These are phyloP conservation scores for Heloderma charlesbogerti DNA, from an alignment of 2,113 vertebrate species.

Conservation along the genomic window DNA sequence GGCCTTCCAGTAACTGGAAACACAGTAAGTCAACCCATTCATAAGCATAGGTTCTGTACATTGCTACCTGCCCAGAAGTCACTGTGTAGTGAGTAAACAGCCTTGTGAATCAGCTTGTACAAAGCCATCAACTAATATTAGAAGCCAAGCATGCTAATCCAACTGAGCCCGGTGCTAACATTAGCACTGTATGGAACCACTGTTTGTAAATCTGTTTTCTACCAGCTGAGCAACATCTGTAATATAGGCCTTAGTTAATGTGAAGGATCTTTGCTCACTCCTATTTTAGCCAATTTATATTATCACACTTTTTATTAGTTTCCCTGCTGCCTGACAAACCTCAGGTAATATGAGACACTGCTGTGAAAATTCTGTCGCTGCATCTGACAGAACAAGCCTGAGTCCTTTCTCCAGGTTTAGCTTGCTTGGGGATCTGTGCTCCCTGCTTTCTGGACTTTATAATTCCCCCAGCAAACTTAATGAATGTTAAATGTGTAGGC, in stretches of 20 bases:
- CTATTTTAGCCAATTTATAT: constrained; percentile 46
- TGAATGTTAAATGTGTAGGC: constrained; percentile 55
- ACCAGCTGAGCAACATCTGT: constrained; percentile 70
- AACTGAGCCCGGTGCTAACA: constrained; percentile 61
- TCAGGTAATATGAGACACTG: constrained; percentile 56
- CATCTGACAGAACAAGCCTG: background rate
- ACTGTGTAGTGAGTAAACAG: background rate
- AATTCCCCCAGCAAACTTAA: constrained; percentile 64
- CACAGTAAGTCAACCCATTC: background rate
- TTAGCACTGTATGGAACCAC: constrained; percentile 59
- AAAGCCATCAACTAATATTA: constrained; percentile 43
- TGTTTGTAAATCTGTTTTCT: constrained; percentile 70
- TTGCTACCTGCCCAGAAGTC: background rate
- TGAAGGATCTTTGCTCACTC: constrained; percentile 54
- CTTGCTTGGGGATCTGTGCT: constrained; percentile 58
- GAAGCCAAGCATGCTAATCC: constrained; percentile 48
- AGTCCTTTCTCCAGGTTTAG: constrained; percentile 20
- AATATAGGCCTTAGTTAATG: constrained; percentile 61
- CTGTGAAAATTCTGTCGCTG: constrained; percentile 55
- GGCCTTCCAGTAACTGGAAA: background rate
- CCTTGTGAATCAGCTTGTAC: constrained; percentile 14
- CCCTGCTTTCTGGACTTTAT: constrained; percentile 42
- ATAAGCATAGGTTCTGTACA: background rate
- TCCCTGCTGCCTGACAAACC: constrained; percentile 68
- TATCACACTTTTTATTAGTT: constrained; percentile 65